Evolutionary conservation across 2,113 vertebrate genomes (phyloP).

Genomic region (Danio rerio): DNA sequence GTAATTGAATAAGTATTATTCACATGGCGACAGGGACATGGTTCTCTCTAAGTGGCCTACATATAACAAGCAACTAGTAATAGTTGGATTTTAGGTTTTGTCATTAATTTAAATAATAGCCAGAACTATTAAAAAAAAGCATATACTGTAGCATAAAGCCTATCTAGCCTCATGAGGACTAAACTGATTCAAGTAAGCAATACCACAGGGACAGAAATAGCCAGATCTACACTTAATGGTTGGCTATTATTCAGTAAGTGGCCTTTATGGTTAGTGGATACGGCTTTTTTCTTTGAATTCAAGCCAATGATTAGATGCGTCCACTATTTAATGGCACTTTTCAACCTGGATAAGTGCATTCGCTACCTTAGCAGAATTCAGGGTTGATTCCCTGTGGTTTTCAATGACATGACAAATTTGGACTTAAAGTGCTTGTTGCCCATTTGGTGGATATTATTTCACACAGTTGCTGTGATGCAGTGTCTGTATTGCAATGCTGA

Average conservation of each 20-base stretch:
- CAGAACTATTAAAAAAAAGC: neutral
- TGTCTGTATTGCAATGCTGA: slow-evolving; percentile 12
- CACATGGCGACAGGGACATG: neutral
- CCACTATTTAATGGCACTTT: slow-evolving; percentile 13
- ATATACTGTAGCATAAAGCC: neutral
- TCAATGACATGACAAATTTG: slow-evolving; percentile 35
- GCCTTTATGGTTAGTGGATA: slow-evolving; percentile 22
- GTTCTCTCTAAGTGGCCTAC: too few relatives aligned
- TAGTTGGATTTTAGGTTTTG: neutral
- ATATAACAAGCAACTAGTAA: neutral
- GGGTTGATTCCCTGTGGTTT: slow-evolving; percentile 4
- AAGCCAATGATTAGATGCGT: slow-evolving; percentile 45
- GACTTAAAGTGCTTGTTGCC: slow-evolving; percentile 36
- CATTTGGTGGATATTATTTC: slow-evolving; percentile 12
- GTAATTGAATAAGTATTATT: neutral
- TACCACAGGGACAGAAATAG: neutral
- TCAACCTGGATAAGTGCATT: slow-evolving; percentile 22
- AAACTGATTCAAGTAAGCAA: neutral
- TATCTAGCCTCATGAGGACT: neutral
- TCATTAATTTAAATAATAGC: neutral
- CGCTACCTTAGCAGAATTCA: slow-evolving; percentile 11
- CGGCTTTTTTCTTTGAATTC: slow-evolving; percentile 32
- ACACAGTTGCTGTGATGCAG: slow-evolving; percentile 14
- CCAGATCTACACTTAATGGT: neutral
- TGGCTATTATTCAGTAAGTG: slow-evolving; percentile 38